phyloP scores from a whole-genome alignment of 2,113 vertebrate genomes.

The Syngnathus floridae region DNA sequence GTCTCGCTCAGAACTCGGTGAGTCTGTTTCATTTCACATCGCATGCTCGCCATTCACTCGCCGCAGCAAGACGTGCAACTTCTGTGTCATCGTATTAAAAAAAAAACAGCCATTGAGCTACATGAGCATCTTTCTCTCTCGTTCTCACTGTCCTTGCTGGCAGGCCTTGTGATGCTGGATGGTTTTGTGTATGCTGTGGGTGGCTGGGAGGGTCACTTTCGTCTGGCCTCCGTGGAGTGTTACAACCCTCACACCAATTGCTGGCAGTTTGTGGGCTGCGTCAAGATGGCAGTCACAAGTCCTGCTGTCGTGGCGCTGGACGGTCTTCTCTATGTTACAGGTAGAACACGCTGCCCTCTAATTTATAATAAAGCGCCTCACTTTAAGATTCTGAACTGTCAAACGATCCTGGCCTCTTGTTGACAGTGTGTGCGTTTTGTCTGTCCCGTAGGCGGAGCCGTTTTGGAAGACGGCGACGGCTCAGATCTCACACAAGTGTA shows the following conservation, averaged over 20 bases:
- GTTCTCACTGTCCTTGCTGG: neutral
- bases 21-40: neutral
- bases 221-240: conserved; percentile 74
- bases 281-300: conserved; percentile 77
- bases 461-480: conserved; percentile 75
- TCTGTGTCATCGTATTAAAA: too few relatives aligned
- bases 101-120: neutral
- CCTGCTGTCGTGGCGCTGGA: conserved; percentile 74
- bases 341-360: conserved; percentile 32
- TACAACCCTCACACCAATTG: conserved; percentile 73
- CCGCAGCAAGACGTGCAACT: neutral
- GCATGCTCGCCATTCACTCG: neutral
- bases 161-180: conserved; percentile 75
- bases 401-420: neutral
- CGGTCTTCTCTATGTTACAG: conserved; percentile 75
- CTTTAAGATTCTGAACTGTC: too few relatives aligned
- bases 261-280: conserved; percentile 73
- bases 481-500: conserved; percentile 74
- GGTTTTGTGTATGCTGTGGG: conserved; percentile 76
- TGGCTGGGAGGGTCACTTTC: conserved; percentile 74
- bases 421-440: neutral
- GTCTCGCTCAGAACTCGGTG: conserved; percentile 74
- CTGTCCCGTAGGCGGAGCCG: conserved; percentile 65
- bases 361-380: neutral
- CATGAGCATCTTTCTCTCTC: neutral